phyloP scores from a whole-genome alignment of 2,888 invertebrate species.

The Aspidiotus rigidus region DNA sequence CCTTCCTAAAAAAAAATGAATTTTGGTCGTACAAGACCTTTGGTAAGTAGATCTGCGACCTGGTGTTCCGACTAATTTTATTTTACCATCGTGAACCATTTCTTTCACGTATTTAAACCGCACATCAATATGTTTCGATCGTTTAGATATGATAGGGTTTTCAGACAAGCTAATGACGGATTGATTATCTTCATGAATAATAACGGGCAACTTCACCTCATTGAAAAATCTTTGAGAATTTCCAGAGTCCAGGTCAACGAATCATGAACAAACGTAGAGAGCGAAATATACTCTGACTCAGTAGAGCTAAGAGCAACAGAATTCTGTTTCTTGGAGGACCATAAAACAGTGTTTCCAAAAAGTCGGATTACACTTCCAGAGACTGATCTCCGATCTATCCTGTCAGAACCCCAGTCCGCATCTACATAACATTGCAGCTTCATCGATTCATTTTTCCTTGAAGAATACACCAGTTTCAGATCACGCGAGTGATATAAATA shows the following conservation, averaged over 20 bases:
- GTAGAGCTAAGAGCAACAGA: background rate
- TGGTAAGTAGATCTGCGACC: too few species aligned
- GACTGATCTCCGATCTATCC: background rate
- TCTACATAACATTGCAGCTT: background rate
- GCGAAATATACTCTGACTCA: background rate
- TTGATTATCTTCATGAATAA: background rate
- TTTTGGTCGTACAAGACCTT: too few species aligned
- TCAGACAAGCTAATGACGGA: background rate
- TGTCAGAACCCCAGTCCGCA: background rate
- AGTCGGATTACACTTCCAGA: background rate
- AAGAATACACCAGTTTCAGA: background rate
- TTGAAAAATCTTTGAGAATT: background rate
- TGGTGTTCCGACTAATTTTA: too few species aligned
- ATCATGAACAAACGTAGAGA: background rate
- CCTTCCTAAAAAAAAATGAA: too few species aligned
- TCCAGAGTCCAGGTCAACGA: background rate
- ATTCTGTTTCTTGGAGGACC: background rate
- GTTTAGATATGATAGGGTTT: background rate
- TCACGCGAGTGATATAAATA: background rate
- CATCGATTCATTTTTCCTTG: background rate
- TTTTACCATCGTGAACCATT: background rate
- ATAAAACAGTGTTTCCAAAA: background rate
- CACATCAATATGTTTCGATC: slow-evolving; percentile 1
- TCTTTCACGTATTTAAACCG: background rate
- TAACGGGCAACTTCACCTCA: background rate